A percentile compares a stretch with the other conserved stretches of the same genome.
Evolutionary conservation across 2,888 invertebrate species (phyloP).

Genomic region (Lasioglossum zephyrum): DNA sequence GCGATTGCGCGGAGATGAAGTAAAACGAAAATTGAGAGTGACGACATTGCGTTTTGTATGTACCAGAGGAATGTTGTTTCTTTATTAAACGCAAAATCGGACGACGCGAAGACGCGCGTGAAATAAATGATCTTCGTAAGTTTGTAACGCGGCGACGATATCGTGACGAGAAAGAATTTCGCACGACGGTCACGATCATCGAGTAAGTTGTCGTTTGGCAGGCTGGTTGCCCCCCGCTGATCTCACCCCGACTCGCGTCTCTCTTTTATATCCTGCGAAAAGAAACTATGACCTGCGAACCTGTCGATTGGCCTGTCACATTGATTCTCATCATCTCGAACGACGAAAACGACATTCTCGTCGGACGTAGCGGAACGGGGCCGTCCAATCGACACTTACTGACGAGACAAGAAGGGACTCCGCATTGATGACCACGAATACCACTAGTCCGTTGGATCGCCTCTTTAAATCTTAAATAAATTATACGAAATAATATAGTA

Average conservation of each 20-base stretch:
- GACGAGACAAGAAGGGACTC: slow-evolving; percentile 30
- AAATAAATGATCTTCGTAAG: background rate
- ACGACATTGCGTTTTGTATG: background rate
- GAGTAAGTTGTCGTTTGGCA: slow-evolving; percentile 56
- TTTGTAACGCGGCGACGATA: background rate
- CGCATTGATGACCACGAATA: background rate
- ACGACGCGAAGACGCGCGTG: background rate
- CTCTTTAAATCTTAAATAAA: background rate
- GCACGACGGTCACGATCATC: slow-evolving; percentile 5
- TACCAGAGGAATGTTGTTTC: background rate
- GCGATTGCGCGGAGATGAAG: background rate
- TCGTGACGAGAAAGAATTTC: background rate
- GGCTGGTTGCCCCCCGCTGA: slow-evolving; percentile 61
- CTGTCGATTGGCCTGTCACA: slow-evolving; percentile 70
- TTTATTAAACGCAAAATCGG: background rate
- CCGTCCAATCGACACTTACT: slow-evolving; percentile 35
- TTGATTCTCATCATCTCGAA: slow-evolving; percentile 69
- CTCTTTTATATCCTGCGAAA: slow-evolving; percentile 58
- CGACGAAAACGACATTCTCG: slow-evolving; percentile 28
- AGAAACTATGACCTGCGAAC: slow-evolving; percentile 66
- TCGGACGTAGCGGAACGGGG: slow-evolving; percentile 5
- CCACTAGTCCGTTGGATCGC: background rate
- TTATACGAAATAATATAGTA: too few species aligned
- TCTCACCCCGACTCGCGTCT: slow-evolving; percentile 47
- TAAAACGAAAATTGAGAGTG: background rate